Evolutionary conservation across 2,797 vertebrate genomes (phyloP).

Genomic region (Micromesistius poutassou): DNA sequence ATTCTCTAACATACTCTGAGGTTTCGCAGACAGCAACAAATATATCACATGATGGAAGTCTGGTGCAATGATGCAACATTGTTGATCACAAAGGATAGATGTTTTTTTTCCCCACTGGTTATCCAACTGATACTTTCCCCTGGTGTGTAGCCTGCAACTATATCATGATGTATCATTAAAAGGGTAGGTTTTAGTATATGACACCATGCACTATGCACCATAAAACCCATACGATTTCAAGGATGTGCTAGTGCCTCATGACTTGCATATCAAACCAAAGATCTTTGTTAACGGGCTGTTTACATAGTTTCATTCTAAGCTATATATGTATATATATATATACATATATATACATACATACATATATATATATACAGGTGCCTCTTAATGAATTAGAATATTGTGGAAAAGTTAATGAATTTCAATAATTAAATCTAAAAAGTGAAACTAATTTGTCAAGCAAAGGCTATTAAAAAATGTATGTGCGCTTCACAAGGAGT

Average conservation of each 20-base stretch:
- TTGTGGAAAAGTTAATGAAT: too few relatives aligned
- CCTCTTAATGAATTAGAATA: too few relatives aligned
- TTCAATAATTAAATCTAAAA: too few relatives aligned
- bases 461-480: too few relatives aligned
- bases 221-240: not conserved
- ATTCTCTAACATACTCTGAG: slow-evolving; percentile 60
- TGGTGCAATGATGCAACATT: slow-evolving; percentile 54
- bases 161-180: not conserved
- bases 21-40: slow-evolving; percentile 49
- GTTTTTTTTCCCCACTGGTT: slow-evolving; percentile 31
- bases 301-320: not conserved
- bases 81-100: slow-evolving; percentile 45
- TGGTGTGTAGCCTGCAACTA: not conserved
- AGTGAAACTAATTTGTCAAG: too few relatives aligned
- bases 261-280: not conserved
- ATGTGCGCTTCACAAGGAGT: too few relatives aligned
- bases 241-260: not conserved
- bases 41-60: slow-evolving; percentile 62
- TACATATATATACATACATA: too few relatives aligned
- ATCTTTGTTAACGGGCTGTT: not conserved
- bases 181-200: not conserved
- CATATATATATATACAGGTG: too few relatives aligned
- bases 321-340: too few relatives aligned
- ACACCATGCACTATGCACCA: not conserved
- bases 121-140: not conserved